phyloP scores from a whole-genome alignment of 1,140 invertebrate genomes.

The Bombus superbus region DNA sequence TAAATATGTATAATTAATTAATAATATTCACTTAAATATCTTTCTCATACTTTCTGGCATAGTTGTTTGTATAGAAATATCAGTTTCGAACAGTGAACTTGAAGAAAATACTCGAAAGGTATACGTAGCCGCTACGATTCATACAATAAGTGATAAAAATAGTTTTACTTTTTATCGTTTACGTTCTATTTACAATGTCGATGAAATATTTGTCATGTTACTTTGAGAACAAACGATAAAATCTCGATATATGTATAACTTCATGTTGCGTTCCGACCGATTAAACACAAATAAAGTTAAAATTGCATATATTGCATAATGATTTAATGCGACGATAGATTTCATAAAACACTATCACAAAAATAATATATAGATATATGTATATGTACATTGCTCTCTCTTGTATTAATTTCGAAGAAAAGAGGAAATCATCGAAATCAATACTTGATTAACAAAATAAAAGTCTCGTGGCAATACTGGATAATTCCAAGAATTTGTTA shows the following conservation, averaged over 20 bases:
- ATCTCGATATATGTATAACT: background rate
- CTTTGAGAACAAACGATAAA: conserved; percentile 8
- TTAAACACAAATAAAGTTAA: background rate
- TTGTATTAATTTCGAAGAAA: background rate
- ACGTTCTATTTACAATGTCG: conserved; percentile 42
- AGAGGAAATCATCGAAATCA: background rate
- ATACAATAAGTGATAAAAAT: conserved; percentile 48
- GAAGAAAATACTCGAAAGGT: conserved; percentile 23
- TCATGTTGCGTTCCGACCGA: background rate
- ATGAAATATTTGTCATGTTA: conserved; percentile 32
- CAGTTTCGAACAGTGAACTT: conserved; percentile 23
- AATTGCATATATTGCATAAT: background rate
- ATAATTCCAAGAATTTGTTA: conserved; percentile 13
- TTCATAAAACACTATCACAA: conserved; percentile 31
- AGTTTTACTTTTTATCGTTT: conserved; percentile 42
- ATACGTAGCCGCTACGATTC: conserved; percentile 27
- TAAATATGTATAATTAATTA: conserved; percentile 45
- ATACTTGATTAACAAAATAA: background rate
- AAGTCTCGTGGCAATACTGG: conserved; percentile 20
- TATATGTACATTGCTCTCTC: background rate
- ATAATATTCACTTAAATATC: conserved; percentile 26
- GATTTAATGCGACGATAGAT: background rate
- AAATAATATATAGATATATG: background rate
- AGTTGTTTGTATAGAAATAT: conserved; percentile 35
- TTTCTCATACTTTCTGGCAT: conserved; percentile 18